Percentiles rank a stretch among this genome's conserved stretches.
phyloP scores from a whole-genome alignment of 2,113 vertebrate genomes.

The Spea bombifrons region DNA sequence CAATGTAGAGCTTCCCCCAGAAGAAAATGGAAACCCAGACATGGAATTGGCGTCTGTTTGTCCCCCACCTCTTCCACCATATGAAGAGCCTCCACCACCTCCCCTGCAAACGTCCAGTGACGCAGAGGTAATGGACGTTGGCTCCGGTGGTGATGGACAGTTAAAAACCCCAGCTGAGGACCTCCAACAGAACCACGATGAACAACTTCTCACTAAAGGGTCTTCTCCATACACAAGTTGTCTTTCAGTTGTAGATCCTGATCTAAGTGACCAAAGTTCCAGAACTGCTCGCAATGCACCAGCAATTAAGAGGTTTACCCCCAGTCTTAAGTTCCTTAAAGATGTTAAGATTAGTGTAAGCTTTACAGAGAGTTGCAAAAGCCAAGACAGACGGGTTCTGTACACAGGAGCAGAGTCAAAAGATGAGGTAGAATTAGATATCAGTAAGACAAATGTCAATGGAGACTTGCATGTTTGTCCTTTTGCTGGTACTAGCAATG shows the following conservation, averaged over 20 bases:
- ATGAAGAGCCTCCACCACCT: constrained; percentile 97
- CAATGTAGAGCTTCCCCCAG: constrained; percentile 85
- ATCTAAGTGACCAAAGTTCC: constrained; percentile 76
- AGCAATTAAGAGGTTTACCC: constrained; percentile 85
- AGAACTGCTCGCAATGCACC: constrained; percentile 94
- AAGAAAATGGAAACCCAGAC: constrained; percentile 63
- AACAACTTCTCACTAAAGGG: constrained; percentile 82
- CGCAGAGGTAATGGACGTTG: constrained; percentile 99
- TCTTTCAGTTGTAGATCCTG: constrained; percentile 72
- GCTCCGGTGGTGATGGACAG: constrained; percentile 99
- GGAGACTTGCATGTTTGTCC: constrained; percentile 85
- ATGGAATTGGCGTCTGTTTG: constrained; percentile 79
- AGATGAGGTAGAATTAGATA: constrained; percentile 63
- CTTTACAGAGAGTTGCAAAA: constrained; percentile 90
- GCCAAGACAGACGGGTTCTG: constrained; percentile 93
- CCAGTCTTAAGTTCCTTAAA: constrained; percentile 92
- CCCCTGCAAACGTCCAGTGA: constrained; percentile 99
- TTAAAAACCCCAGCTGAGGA: constrained; percentile 90
- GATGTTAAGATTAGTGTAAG: constrained; percentile 96
- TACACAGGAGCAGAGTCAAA: constrained; percentile 86
- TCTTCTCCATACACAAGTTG: constrained; percentile 81
- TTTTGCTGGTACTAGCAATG: constrained; percentile 66
- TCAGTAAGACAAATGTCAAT: constrained; percentile 73
- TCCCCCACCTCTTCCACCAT: constrained; percentile 72
- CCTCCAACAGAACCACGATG: constrained; percentile 70